Percentiles rank a stretch among this genome's conserved stretches.
Evolutionary conservation across 2,797 vertebrate species (phyloP).

Genomic region (Lacerta bilineata): DNA sequence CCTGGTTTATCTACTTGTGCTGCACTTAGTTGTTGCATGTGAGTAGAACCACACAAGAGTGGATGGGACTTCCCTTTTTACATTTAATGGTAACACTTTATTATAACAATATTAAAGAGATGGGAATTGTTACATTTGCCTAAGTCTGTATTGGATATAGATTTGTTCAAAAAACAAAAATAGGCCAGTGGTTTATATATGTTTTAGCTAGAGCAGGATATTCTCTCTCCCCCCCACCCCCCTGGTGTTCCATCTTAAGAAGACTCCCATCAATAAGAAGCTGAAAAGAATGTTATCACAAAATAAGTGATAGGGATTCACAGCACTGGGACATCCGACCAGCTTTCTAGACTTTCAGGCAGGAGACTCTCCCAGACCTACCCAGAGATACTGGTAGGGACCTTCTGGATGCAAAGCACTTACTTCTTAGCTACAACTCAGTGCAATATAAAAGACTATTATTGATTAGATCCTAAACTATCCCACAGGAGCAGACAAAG

Average conservation of each 20-base stretch:
- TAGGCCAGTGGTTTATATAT: constrained; percentile 42
- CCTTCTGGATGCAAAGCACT: no score
- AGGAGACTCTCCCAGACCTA: no score
- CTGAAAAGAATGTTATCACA: constrained; percentile 39
- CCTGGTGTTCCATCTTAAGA: constrained; percentile 51
- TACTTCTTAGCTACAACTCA: not conserved
- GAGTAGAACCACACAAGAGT: not conserved
- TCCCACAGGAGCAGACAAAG: no score
- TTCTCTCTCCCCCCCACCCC: constrained; percentile 40
- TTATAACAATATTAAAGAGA: constrained; percentile 40
- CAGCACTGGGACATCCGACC: no score
- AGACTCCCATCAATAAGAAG: constrained; percentile 46
- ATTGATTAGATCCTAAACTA: no score
- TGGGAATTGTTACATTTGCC: not conserved
- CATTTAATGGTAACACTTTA: constrained; percentile 69
- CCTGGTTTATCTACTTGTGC: not conserved
- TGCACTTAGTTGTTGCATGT: not conserved
- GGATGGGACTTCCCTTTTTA: not conserved
- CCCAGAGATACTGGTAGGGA: no score
- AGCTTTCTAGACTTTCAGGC: no score
- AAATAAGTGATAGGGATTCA: not conserved
- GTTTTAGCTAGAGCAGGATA: constrained; percentile 65
- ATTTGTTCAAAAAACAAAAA: not conserved
- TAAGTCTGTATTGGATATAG: not conserved
- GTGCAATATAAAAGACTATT: no score